Percentiles rank a stretch among this genome's conserved stretches.
Conservation (phyloP, 2,888 invertebrate species). For the Elmis aenea region DNA sequence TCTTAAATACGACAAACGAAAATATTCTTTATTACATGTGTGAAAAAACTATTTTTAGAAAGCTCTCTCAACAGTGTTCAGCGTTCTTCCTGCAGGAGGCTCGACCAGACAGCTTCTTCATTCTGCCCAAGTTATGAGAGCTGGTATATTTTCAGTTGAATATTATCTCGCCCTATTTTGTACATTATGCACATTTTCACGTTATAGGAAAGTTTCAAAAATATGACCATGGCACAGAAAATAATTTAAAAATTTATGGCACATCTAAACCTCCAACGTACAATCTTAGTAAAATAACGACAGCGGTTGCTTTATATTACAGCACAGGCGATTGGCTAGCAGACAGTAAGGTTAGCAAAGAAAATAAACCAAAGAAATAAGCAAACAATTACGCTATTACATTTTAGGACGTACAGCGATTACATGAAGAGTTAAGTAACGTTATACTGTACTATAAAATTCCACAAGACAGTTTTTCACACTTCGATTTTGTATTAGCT, state of each 20-base stretch:
- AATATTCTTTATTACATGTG: neutral
- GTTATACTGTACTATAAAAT: slow-evolving; percentile 31
- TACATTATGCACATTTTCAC: too few species aligned
- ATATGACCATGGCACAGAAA: slow-evolving; percentile 45
- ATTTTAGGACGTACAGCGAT: slow-evolving; percentile 50
- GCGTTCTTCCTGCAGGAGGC: slow-evolving; percentile 31
- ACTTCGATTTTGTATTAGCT: slow-evolving; percentile 51
- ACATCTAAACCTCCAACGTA: slow-evolving; percentile 51
- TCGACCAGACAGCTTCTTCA: slow-evolving; percentile 51
- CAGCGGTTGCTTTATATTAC: slow-evolving; percentile 55
- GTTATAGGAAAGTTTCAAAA: slow-evolving; percentile 44
- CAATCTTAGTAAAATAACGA: slow-evolving; percentile 49
- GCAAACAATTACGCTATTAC: too few species aligned
- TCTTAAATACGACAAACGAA: neutral
- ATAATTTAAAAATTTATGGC: slow-evolving; percentile 49
- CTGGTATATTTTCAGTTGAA: slow-evolving; percentile 32
- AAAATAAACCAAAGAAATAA: too few species aligned
- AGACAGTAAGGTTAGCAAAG: slow-evolving; percentile 29
- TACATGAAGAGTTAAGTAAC: slow-evolving; percentile 50
- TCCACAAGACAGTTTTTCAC: slow-evolving; percentile 41
- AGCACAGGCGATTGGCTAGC: slow-evolving; percentile 63
- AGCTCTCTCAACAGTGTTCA: neutral
- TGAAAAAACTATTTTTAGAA: too few species aligned
- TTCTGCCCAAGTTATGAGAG: slow-evolving; percentile 50
- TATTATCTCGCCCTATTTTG: neutral